These are phyloP conservation scores for Gambusia yucatana DNA, from an alignment of 2,797 vertebrate genomes.

Conservation along the genomic window DNA sequence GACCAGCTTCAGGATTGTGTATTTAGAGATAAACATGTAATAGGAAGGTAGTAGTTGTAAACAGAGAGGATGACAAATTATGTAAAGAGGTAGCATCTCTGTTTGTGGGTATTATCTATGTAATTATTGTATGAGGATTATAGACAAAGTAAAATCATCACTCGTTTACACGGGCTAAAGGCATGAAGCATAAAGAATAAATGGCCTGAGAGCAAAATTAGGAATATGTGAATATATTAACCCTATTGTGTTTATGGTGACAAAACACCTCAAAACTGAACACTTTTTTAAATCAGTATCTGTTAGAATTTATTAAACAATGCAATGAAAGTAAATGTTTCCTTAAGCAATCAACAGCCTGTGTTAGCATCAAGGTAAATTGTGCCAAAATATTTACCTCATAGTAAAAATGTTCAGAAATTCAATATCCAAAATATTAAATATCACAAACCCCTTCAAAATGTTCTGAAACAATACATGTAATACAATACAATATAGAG, in stretches of 20 bases:
- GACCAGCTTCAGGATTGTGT: constrained; percentile 14
- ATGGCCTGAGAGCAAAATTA: not conserved
- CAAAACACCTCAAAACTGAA: not conserved
- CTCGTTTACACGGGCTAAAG: not conserved
- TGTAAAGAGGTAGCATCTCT: constrained; percentile 8
- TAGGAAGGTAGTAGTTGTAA: constrained; percentile 16
- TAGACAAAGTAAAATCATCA: constrained; percentile 8
- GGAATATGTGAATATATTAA: not conserved
- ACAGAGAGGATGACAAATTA: constrained; percentile 30
- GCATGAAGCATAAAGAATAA: not conserved
- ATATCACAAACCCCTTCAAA: too few species aligned
- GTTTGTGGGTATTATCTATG: constrained; percentile 33
- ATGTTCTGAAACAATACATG: not conserved
- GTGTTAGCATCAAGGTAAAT: not conserved
- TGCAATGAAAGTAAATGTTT: not conserved
- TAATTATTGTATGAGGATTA: constrained; percentile 27
- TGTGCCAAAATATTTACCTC: not conserved
- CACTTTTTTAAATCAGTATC: not conserved
- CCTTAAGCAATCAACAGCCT: not conserved
- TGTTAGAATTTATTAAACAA: not conserved
- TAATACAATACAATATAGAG: not conserved
- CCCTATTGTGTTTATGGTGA: not conserved
- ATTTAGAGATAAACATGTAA: constrained; percentile 20
- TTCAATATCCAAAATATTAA: too few species aligned
- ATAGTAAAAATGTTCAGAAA: not conserved